Evolutionary conservation across 2,888 invertebrate genomes (phyloP).

Genomic region (Steinernema hermaphroditum): DNA sequence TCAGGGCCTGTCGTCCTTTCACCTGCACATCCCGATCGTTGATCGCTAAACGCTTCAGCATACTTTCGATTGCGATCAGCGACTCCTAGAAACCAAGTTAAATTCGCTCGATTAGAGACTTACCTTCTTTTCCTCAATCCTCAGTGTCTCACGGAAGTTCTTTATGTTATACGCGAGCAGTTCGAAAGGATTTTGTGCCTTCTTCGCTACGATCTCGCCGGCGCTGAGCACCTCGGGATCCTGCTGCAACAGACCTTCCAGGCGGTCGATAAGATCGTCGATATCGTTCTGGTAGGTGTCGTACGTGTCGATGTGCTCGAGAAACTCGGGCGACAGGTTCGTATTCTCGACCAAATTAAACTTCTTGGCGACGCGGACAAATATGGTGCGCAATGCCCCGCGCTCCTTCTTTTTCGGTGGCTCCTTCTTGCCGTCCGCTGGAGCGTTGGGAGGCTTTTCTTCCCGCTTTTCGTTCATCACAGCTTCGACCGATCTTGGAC

Average conservation of each 20-base stretch:
- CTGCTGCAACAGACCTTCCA: slow-evolving; percentile 35
- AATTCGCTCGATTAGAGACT: neutral
- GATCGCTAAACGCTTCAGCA: slow-evolving; percentile 30
- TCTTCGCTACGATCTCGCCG: slow-evolving; percentile 6
- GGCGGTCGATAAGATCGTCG: slow-evolving; percentile 32
- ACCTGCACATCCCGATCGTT: slow-evolving; percentile 33
- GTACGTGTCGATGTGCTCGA: slow-evolving; percentile 32
- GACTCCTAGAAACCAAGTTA: neutral
- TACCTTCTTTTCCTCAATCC: neutral
- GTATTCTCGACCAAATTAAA: slow-evolving; percentile 36
- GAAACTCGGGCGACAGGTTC: slow-evolving; percentile 34
- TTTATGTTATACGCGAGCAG: neutral
- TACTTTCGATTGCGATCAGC: neutral
- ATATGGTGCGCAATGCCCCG: neutral
- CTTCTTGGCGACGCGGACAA: slow-evolving; percentile 31
- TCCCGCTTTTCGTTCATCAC: too few species aligned
- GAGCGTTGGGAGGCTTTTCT: too few species aligned
- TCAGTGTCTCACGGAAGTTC: neutral
- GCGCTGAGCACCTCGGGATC: slow-evolving; percentile 32
- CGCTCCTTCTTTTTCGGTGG: slow-evolving; percentile 28
- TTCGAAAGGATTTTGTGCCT: slow-evolving; percentile 27
- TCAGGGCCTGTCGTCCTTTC: slow-evolving; percentile 32
- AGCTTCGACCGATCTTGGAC: too few species aligned
- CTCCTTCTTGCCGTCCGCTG: neutral
- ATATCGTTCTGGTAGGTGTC: slow-evolving; percentile 31